Evolutionary conservation across 2,113 vertebrate species (phyloP).

Genomic region (Aptenodytes patagonicus): DNA sequence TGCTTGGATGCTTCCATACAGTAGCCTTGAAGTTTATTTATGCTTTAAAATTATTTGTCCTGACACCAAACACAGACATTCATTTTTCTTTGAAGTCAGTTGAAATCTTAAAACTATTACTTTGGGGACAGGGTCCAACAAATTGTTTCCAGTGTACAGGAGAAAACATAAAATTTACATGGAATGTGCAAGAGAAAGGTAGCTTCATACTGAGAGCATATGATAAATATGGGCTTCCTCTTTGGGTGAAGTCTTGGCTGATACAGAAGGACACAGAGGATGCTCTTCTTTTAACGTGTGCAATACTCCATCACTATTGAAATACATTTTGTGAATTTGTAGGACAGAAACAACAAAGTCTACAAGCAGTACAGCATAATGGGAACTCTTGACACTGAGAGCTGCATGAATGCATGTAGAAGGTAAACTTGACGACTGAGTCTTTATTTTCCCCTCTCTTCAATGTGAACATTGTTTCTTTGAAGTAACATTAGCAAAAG

Average conservation of each 20-base stretch:
- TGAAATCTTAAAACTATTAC: background rate
- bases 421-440: background rate
- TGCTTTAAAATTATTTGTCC: background rate
- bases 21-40: background rate
- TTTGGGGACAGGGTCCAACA: background rate
- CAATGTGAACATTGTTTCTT: background rate
- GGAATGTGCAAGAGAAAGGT: background rate
- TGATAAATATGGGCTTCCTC: background rate
- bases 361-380: background rate
- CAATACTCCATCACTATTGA: background rate
- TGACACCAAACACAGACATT: background rate
- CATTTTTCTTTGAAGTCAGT: background rate
- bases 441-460: background rate
- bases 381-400: background rate
- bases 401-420: background rate
- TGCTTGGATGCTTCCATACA: background rate
- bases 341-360: background rate
- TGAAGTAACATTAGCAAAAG: background rate
- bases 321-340: background rate
- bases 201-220: background rate
- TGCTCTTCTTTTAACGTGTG: accelerated
- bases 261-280: background rate
- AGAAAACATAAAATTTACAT: background rate
- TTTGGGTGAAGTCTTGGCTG: background rate
- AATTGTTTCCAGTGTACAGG: background rate